Base-by-base conservation (phyloP, 2,797 vertebrate species). In the Huso huso region DNA sequence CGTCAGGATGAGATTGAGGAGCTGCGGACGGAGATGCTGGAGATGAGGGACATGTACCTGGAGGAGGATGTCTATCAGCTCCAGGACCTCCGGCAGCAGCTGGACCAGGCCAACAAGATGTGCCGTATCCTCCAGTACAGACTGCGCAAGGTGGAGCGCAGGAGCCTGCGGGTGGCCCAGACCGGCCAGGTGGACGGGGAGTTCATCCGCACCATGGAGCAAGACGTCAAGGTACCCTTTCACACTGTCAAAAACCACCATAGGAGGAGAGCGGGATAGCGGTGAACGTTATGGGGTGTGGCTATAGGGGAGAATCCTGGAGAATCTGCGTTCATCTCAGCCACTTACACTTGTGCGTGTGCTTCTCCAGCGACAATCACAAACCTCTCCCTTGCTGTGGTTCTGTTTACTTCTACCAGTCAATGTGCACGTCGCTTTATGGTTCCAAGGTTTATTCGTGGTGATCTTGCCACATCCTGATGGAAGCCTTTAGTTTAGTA, bases 31-130 rank as follows among this genome's bases (percentile, higher is more conserved):
- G 97, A 99, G 84, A 99, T 99, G 97, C 88, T 98, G 86, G 96
- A 99, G 88, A 97, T 99, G 96, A 86, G 96, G 66, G 96, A 99
- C 4, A 95, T 97, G 82, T 99, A 98, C 82, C 91, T 99, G 93
- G 96, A 99, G 77, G 96, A 99, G 58, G 96, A 99, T 0, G 94
- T 98, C 49, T 98, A 99, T 82, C 96, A 98, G 83, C 81, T 99
- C 65, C 96, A 99, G 86, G 96, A 99, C 69, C 91, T 98, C 63
- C 83, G 96, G 51, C 95, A 97, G 83, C 95, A 99, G 82, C 88
- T 98, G 78, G 95, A 98, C 76, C 94, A 97, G 87, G 93, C 95
- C 65, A 97, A 96, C 83, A 99, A 99, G 84, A 96, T 93, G 2
- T 98, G 95, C 77, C 94, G 96, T 69, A 99, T 99, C 84, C 88